phyloP scores from a whole-genome alignment of 2,797 vertebrate genomes.

The Nannoperca australis region DNA sequence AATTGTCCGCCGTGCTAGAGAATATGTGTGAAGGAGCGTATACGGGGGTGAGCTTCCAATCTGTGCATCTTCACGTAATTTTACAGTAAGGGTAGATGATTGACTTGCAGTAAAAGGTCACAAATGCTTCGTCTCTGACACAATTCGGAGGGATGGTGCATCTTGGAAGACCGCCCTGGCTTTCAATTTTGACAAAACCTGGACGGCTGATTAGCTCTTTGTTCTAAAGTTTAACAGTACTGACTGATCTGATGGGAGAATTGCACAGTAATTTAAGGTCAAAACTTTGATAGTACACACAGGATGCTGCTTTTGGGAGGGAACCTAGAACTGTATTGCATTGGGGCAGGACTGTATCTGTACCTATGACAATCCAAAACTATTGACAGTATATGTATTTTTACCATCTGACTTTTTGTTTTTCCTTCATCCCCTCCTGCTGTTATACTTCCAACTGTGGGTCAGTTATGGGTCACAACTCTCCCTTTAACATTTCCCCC shows the following conservation, averaged over 20 bases:
- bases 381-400: neutral
- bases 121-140: neutral
- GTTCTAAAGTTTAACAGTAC: neutral
- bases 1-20: neutral
- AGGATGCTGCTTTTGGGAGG: neutral
- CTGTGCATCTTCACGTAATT: neutral
- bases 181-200: neutral
- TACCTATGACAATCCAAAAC: neutral
- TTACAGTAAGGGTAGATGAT: neutral
- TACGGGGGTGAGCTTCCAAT: neutral
- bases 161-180: neutral
- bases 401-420: neutral
- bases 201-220: neutral
- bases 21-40: neutral
- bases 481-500: neutral
- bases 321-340: neutral
- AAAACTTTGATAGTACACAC: neutral
- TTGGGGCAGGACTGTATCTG: too few species aligned
- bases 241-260: neutral
- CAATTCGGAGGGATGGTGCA: neutral
- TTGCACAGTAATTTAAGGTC: neutral
- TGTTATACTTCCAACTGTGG: neutral
- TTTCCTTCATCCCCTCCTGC: neutral
- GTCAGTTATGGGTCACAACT: constrained; percentile 9
- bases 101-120: neutral